Percentiles rank a stretch among this genome's conserved stretches.
These are phyloP conservation scores for Stichopus horrens DNA, from an alignment of 53 echinoderm and acorn worm species.

Conservation along the genomic window DNA sequence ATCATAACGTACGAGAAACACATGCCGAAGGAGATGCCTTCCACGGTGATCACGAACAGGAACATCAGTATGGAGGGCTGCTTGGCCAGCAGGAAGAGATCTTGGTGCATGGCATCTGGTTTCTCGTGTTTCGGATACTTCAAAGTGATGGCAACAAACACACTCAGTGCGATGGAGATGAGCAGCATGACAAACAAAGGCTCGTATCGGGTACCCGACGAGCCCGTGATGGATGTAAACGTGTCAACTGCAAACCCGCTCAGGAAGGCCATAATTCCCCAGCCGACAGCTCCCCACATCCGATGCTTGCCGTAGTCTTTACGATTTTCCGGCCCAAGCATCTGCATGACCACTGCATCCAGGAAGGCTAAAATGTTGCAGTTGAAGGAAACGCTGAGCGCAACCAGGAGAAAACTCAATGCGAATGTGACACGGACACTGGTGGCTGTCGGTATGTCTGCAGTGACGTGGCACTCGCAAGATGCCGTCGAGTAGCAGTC, in stretches of 20 bases:
- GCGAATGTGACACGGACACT: slow-evolving; percentile 43
- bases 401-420: slow-evolving; percentile 39
- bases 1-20: slow-evolving; percentile 71
- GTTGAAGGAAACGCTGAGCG: slow-evolving; percentile 50
- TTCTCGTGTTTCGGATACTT: slow-evolving; percentile 67
- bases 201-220: slow-evolving; percentile 48
- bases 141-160: slow-evolving; percentile 38
- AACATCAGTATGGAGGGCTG: slow-evolving; percentile 49
- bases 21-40: slow-evolving; percentile 81
- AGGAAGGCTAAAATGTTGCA: slow-evolving; percentile 62
- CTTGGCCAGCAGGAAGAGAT: slow-evolving; percentile 38
- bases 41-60: slow-evolving; percentile 34
- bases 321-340: slow-evolving; percentile 46
- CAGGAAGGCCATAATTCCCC: slow-evolving; percentile 74
- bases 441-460: slow-evolving; percentile 15
- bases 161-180: slow-evolving; percentile 42
- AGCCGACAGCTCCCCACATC: slow-evolving; percentile 89
- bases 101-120: slow-evolving; percentile 55
- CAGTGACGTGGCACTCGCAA: slow-evolving; percentile 38
- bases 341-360: slow-evolving; percentile 56
- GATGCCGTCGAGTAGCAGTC: neutral
- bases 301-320: slow-evolving; percentile 86
- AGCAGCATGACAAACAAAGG: slow-evolving; percentile 71
- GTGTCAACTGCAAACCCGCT: slow-evolving; percentile 70
- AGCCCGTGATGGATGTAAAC: slow-evolving; percentile 24